Evolutionary conservation across 2,113 vertebrate species (phyloP).

Genomic region (Thamnaconus septentrionalis): DNA sequence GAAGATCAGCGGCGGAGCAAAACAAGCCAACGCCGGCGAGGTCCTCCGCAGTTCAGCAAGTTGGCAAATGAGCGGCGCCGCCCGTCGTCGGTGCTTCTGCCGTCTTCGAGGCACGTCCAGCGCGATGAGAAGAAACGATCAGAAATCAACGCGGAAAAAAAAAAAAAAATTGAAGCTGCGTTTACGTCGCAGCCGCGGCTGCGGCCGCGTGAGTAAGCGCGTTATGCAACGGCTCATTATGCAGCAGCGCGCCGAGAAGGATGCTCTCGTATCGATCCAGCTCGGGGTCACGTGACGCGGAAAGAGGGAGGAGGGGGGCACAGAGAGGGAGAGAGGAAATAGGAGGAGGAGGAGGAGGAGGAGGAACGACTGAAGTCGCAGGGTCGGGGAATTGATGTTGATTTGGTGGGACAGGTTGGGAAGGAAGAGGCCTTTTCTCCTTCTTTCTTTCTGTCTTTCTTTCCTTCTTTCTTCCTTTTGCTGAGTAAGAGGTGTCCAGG

Average conservation of each 20-base stretch:
- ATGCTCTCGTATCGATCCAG: constrained; percentile 65
- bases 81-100: neutral
- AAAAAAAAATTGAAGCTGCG: neutral
- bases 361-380: constrained; percentile 25
- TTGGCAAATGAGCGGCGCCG: too few relatives aligned
- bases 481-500: constrained; percentile 37
- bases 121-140: too few relatives aligned
- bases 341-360: neutral
- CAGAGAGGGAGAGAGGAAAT: neutral
- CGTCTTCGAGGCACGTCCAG: too few relatives aligned
- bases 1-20: too few relatives aligned
- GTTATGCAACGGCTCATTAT: constrained; percentile 67
- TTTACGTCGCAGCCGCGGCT: constrained; percentile 21
- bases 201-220: constrained; percentile 28
- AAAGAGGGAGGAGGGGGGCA: constrained; percentile 12
- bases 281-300: constrained; percentile 58
- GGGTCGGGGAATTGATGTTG: constrained; percentile 9
- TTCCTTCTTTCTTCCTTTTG: constrained; percentile 10
- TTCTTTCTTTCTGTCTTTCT: too few relatives aligned
- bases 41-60: too few relatives aligned
- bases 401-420: constrained; percentile 22
- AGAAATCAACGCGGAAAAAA: too few relatives aligned
- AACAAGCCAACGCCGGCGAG: too few relatives aligned
- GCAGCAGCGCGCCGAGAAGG: constrained; percentile 48
- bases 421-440: neutral